Percentiles rank a stretch among this genome's conserved stretches.
Evolutionary conservation across 2,113 vertebrate genomes (phyloP).

Genomic region (Labeo catla): DNA sequence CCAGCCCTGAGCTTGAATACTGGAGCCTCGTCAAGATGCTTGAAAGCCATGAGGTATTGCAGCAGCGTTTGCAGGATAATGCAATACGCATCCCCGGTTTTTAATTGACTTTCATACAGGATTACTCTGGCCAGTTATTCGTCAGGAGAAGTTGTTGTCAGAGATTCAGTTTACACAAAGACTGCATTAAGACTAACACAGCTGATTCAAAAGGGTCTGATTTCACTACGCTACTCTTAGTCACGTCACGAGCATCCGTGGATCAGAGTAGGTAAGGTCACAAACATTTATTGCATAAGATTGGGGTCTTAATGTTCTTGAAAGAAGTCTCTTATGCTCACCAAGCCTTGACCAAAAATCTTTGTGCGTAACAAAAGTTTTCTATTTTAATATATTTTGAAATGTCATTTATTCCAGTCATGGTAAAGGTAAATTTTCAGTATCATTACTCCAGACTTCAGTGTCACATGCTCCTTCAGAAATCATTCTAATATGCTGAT

Average conservation of each 20-base stretch:
- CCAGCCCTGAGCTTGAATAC: slow-evolving; percentile 19
- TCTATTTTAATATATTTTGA: background rate
- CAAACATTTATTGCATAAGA: too few species aligned
- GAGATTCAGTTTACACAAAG: background rate
- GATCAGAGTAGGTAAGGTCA: background rate
- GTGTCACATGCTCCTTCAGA: too few species aligned
- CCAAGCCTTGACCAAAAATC: too few species aligned
- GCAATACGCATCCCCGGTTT: background rate
- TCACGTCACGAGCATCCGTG: background rate
- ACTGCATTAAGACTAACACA: background rate
- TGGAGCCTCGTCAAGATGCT: background rate
- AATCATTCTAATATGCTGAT: too few species aligned
- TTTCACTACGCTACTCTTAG: background rate
- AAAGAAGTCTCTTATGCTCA: too few species aligned
- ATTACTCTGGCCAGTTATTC: slow-evolving; percentile 1
- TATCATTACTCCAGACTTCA: too few species aligned
- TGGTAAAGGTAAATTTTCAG: background rate
- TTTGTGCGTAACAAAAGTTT: background rate
- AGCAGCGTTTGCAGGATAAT: slow-evolving; percentile 8
- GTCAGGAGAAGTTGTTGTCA: background rate
- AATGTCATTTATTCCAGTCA: background rate
- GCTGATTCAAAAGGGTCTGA: background rate
- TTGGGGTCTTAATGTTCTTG: too few species aligned
- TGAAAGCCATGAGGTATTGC: background rate
- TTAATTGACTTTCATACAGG: slow-evolving; percentile 16